Evolutionary conservation across 30 jellyfish, hydroid and myxozoan genomes (phyloP), one percentile per base, ranked within the genome.

Genomic region (Aurelia sp.): DNA sequence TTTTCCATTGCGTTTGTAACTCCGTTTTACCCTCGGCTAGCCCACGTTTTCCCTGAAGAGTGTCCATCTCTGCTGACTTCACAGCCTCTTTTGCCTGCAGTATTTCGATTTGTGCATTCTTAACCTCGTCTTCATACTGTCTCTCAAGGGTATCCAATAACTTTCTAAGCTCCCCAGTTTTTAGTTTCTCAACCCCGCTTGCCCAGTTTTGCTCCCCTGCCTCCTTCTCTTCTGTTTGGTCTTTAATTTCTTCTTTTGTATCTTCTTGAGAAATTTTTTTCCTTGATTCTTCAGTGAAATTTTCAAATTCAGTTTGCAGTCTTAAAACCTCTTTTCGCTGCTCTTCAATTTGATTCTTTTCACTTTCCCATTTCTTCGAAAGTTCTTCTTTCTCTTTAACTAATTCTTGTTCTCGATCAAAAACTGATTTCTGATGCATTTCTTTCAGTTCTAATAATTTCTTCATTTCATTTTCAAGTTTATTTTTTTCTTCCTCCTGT

Each of bases 11-110:
- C 38, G 90, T 61, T 70, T 87, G 97, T 63, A 92, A 69, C 73
- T 82, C 96, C 6, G 87, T 60, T 64, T 92, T 92, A 18, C 98
- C 98, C 82, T 92, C 91, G 58, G 80, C 78, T 57, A 92, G 61
- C 22, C 97, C 98, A 17, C 93, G 96, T 76, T 92, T 92, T 8
- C 98, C 98, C 38, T 87, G 96, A 50, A 92, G 91, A 11, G 98
- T 88, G 17, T 81, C 98, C 81, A 80, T 40, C 78, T 92, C 98
- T 4, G 98, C 98, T 27, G 90, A 63, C 31, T 88, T 87, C 50
- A 92, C 91, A 53, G 95, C 92, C 67, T 88, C 98, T 76, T 92
- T 92, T 24, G 97, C 98, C 78, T 87, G 92, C 73, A 68, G 30
- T 13, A 92, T 84, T 63, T 92, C 97, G 52, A 70, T 92, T 8